Percentiles rank a stretch among this genome's conserved stretches.
phyloP scores from a whole-genome alignment of 1,140 invertebrate genomes.

The Drosophila arizonae region DNA sequence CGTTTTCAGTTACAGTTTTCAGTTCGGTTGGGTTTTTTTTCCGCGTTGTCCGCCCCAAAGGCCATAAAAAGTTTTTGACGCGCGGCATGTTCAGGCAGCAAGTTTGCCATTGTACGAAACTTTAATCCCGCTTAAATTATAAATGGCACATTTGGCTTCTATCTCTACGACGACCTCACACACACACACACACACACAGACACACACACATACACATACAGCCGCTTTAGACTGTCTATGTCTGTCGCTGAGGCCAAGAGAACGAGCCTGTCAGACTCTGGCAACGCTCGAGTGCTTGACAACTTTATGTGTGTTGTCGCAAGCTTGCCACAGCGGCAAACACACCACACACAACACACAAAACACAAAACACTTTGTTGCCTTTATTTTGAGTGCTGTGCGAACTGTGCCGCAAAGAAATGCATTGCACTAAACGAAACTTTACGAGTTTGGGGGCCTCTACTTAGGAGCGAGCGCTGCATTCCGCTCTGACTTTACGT shows the following conservation, averaged over 20 bases:
- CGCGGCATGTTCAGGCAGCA: conserved; percentile 69
- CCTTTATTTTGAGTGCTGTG: conserved; percentile 63
- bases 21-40: not conserved
- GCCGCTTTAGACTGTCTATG: conserved; percentile 14
- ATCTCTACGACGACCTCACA: conserved; percentile 6
- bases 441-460: conserved; percentile 55
- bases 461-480: conserved; percentile 8
- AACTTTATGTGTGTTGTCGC: conserved; percentile 76
- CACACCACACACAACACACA: conserved; percentile 34
- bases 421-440: conserved; percentile 71
- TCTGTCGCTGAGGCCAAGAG: conserved; percentile 1
- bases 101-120: conserved; percentile 73
- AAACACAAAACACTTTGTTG: conserved; percentile 73
- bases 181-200: no score
- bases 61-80: conserved; percentile 72
- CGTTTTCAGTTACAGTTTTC: conserved; percentile 45
- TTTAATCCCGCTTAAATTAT: conserved; percentile 81
- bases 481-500: conserved; percentile 28
- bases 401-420: conserved; percentile 42
- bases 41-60: conserved; percentile 6
- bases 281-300: conserved; percentile 54
- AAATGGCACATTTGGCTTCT: conserved; percentile 76
- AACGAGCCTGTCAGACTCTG: conserved; percentile 28
- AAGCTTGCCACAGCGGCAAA: conserved; percentile 40
- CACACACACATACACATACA: not conserved